Evolutionary conservation across 2,797 vertebrate species (phyloP).

Genomic region (Trematomus bernacchii): DNA sequence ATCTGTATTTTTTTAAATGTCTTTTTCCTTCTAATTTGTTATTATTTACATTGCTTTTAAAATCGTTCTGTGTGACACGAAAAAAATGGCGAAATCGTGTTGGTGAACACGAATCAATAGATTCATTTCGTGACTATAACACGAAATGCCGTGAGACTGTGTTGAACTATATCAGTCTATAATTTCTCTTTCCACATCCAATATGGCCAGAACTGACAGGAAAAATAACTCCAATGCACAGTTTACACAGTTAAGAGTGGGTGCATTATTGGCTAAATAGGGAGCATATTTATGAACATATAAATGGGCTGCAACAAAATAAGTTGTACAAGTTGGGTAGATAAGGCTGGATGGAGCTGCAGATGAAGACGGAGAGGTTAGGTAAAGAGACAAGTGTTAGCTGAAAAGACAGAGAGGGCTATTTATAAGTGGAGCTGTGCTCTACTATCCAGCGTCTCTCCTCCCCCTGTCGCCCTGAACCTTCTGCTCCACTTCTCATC

Average conservation of each 20-base stretch:
- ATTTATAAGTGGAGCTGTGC: conserved; percentile 82
- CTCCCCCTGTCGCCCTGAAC: conserved; percentile 67
- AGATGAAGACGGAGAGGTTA: conserved; percentile 37
- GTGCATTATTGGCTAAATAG: not conserved
- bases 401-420: conserved; percentile 66
- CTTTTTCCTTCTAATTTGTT: no score
- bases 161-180: conserved; percentile 12
- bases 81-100: no score
- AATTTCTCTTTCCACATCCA: conserved; percentile 11
- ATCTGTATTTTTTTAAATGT: no score
- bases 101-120: no score
- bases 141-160: no score
- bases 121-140: no score
- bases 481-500: conserved; percentile 81
- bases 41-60: no score
- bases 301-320: not conserved
- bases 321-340: not conserved
- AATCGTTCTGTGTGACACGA: no score
- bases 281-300: not conserved
- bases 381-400: conserved; percentile 44
- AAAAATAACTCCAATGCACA: not conserved
- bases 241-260: not conserved
- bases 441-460: conserved; percentile 77
- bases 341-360: conserved; percentile 33
- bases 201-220: conserved; percentile 2